phyloP scores from a whole-genome alignment of 2,888 invertebrate genomes.

The Geophilus truncorum region DNA sequence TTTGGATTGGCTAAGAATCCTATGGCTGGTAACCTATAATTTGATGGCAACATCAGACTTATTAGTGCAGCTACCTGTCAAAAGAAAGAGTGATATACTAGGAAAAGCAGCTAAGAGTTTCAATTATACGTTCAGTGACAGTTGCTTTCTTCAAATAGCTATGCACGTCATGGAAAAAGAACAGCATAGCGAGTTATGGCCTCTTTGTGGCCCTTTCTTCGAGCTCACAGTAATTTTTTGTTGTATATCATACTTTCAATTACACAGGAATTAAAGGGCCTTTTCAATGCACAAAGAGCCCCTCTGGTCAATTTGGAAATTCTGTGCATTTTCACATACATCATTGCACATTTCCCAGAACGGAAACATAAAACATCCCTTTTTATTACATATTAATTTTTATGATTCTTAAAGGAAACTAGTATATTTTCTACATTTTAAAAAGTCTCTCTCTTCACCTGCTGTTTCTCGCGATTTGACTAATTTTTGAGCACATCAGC shows the following conservation, averaged over 20 bases:
- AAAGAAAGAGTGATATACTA: conserved; percentile 23
- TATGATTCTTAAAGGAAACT: background rate
- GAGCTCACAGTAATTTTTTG: background rate
- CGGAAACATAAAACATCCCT: background rate
- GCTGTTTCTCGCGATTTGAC: background rate
- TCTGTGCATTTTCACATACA: background rate
- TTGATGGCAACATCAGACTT: conserved; percentile 21
- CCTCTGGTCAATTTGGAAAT: background rate
- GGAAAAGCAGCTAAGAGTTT: conserved; percentile 24
- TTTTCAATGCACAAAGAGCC: background rate
- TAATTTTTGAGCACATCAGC: background rate
- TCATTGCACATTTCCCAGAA: background rate
- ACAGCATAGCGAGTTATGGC: background rate
- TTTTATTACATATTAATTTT: background rate
- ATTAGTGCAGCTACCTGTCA: conserved; percentile 27
- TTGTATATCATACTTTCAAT: conserved; percentile 18
- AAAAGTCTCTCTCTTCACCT: background rate
- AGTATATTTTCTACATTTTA: too few relatives aligned
- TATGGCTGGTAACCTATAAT: background rate
- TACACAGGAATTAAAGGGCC: background rate
- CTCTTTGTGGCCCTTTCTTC: background rate
- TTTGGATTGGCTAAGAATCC: conserved; percentile 22
- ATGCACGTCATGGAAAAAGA: conserved; percentile 6
- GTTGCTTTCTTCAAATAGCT: conserved; percentile 27
- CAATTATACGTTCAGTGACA: conserved; percentile 22